Evolutionary conservation across 2,888 invertebrate species (phyloP).

Genomic region (Macaria liturata): DNA sequence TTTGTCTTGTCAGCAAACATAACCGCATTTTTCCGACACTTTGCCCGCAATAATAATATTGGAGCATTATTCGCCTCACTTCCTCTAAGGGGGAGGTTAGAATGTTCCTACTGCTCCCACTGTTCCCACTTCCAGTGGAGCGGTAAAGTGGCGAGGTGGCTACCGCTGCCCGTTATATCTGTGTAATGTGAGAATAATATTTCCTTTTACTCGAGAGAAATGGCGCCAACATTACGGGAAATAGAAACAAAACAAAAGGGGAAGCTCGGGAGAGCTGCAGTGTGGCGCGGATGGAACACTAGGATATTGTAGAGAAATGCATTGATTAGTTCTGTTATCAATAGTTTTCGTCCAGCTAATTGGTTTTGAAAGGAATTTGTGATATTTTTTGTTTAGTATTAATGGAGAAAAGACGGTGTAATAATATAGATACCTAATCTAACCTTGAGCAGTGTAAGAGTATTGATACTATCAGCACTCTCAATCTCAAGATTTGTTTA

Average conservation of each 20-base stretch:
- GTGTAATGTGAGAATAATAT: slow-evolving; percentile 62
- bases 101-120: no score
- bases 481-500: no score
- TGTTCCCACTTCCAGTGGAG: slow-evolving; percentile 41
- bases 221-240: slow-evolving; percentile 28
- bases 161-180: slow-evolving; percentile 38
- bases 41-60: slow-evolving; percentile 65
- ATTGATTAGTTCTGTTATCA: no score
- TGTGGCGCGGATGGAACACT: no score
- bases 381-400: no score
- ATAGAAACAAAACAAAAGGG: slow-evolving; percentile 7
- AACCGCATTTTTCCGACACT: slow-evolving; percentile 59
- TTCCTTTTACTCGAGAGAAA: slow-evolving; percentile 46
- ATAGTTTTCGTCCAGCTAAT: no score
- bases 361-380: no score
- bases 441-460: no score
- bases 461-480: no score
- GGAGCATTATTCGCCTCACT: slow-evolving; percentile 62
- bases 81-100: slow-evolving; percentile 36
- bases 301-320: no score
- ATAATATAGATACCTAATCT: no score
- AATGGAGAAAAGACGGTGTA: no score
- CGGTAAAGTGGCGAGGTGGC: slow-evolving; percentile 60
- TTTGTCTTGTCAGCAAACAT: slow-evolving; percentile 46
- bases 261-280: background rate